phyloP scores from a whole-genome alignment of 2,888 invertebrate genomes.

The Charanyca ferruginea region DNA sequence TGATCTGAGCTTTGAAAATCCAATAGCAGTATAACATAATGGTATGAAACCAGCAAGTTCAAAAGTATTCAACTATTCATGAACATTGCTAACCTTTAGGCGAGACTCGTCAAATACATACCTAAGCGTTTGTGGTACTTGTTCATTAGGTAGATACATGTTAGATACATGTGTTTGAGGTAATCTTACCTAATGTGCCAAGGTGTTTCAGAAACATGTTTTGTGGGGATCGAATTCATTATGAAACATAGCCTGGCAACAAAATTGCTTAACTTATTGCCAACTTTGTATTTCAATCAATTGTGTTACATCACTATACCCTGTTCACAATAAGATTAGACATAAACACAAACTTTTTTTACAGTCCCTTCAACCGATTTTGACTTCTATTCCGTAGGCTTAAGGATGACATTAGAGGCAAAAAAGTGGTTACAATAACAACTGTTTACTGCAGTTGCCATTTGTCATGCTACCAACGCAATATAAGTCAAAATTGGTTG shows the following conservation, averaged over 20 bases:
- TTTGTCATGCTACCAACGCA: too few relatives aligned
- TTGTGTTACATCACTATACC: too few relatives aligned
- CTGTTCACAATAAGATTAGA: too few relatives aligned
- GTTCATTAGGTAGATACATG: not conserved
- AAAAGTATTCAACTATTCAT: conserved; percentile 54
- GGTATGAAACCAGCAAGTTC: conserved; percentile 44
- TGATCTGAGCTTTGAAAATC: not conserved
- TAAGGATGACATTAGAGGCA: too few relatives aligned
- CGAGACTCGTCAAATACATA: not conserved
- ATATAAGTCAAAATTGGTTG: too few relatives aligned
- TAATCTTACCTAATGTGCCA: conserved; percentile 12
- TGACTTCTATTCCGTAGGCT: too few relatives aligned
- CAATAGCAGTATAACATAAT: not conserved
- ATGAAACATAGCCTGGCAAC: not conserved
- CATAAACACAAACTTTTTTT: too few relatives aligned
- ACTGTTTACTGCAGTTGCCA: too few relatives aligned
- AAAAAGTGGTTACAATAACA: too few relatives aligned
- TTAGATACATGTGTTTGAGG: conserved; percentile 19
- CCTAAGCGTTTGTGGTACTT: conserved; percentile 1
- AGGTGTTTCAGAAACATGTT: not conserved
- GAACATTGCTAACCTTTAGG: conserved; percentile 36
- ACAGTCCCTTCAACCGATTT: too few relatives aligned
- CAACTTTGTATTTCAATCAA: too few relatives aligned
- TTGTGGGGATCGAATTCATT: not conserved
- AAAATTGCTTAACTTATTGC: too few relatives aligned